Base-by-base conservation (phyloP, 2,888 invertebrate genomes). In the Helleia helle region DNA sequence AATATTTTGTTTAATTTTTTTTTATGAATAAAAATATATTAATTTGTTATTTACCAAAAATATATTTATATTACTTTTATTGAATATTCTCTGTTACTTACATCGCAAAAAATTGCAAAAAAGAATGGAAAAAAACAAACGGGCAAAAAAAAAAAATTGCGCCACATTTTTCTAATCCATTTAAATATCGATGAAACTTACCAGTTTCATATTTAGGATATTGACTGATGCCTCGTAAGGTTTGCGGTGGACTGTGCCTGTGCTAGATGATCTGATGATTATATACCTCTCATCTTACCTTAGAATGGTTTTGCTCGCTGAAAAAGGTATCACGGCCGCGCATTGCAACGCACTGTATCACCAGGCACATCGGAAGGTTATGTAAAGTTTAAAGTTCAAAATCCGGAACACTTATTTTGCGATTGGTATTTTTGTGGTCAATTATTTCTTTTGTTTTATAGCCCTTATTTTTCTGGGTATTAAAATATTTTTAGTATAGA, bases 291-390 rank as follows among this genome's bases (percentile, higher is more conserved):
- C 55, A 46, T 41, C 54, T 52, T 55, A 59, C 54, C 63, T 56
- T 64, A 64, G 66, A 68, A 58, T 59, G 63, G 59, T 55, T 49
- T 44, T 36, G 13, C 36, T 41, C 49, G 40, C 68, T 71, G 71
- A 76, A 76, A 77, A 74, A 55, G 56, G 68, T 72, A 79, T 76
- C 79, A 81, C 58, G 79, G 80, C 60, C 79, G 56, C 51, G 48
- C 48, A 56, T 56, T 56, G 52, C 49, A 40, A 42, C 43, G 47
- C 27, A 37, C 42, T 45, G 47, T 50, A 43, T 47, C 51, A 48
- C 44, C 40, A 42, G 47, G 43, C 41, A 40, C 22, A 31, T 39
- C 22, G 25, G 11, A 42, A 42, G 42, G 42, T 39, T 31, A 34
- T 34, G 34, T 22, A 22, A 26, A 15, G 36, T 5, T 26, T 36